These are phyloP conservation scores for Labeo catla DNA, from an alignment of 2,113 vertebrate genomes.

Conservation along the genomic window DNA sequence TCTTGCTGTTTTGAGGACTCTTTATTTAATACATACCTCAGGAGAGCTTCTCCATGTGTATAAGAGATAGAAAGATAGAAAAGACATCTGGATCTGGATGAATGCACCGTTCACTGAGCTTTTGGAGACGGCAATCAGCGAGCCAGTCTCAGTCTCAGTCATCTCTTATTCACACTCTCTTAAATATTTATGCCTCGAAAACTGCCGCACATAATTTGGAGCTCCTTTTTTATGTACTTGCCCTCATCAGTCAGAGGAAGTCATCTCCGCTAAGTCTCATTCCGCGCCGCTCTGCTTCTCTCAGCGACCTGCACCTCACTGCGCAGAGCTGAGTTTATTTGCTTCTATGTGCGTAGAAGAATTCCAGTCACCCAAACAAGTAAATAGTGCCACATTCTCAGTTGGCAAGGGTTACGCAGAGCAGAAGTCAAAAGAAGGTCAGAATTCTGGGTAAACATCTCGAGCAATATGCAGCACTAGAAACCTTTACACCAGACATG, in stretches of 20 bases:
- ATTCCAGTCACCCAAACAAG: slow-evolving; percentile 34
- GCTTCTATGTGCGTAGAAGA: slow-evolving; percentile 30
- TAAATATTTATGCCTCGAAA: slow-evolving; percentile 48
- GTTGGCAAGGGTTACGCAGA: neutral
- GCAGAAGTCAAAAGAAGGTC: slow-evolving; percentile 4
- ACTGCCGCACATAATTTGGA: slow-evolving; percentile 48
- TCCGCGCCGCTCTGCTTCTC: slow-evolving; percentile 20
- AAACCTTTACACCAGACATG: slow-evolving; percentile 1
- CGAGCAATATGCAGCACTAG: neutral
- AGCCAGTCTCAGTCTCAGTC: slow-evolving; percentile 20
- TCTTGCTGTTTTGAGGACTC: neutral
- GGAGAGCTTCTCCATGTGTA: neutral
- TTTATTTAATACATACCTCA: neutral
- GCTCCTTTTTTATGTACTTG: slow-evolving; percentile 40
- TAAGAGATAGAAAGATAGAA: neutral
- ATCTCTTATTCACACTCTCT: slow-evolving; percentile 53
- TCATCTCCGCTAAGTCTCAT: slow-evolving; percentile 1
- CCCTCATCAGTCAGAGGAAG: slow-evolving; percentile 40
- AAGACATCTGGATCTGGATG: neutral
- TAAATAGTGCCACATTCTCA: slow-evolving; percentile 37
- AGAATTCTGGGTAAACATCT: slow-evolving; percentile 28
- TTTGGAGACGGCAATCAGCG: slow-evolving; percentile 38
- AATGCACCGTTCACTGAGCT: slow-evolving; percentile 37
- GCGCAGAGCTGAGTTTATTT: slow-evolving; percentile 4
- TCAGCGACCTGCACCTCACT: slow-evolving; percentile 33